Percentiles rank a stretch among this genome's conserved stretches.
phyloP scores from a whole-genome alignment of 2,797 vertebrate species.

The Leptoclinus maculatus region DNA sequence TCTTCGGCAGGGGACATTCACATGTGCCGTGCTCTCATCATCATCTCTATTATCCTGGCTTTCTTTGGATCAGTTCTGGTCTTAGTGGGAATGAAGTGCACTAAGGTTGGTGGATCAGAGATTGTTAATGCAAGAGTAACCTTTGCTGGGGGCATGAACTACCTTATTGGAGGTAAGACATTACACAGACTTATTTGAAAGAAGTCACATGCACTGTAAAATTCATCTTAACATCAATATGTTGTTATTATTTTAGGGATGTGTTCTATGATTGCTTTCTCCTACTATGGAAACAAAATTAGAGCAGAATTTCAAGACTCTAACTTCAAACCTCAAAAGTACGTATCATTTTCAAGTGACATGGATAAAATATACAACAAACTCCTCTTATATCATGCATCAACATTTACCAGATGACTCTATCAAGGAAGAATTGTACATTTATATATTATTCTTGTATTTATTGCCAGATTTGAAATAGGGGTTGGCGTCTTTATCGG shows the following conservation, averaged over 20 bases:
- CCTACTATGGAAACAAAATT: constrained; percentile 83
- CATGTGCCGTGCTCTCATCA: constrained; percentile 85
- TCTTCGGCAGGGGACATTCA: constrained; percentile 83
- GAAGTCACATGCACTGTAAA: neutral
- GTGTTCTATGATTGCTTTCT: constrained; percentile 81
- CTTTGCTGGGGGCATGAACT: constrained; percentile 85
- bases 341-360: constrained; percentile 30
- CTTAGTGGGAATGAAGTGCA: constrained; percentile 88
- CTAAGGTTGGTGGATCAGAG: constrained; percentile 86
- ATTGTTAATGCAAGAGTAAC: constrained; percentile 81
- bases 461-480: constrained; percentile 90
- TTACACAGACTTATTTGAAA: neutral
- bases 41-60: constrained; percentile 81
- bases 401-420: neutral
- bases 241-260: constrained; percentile 73
- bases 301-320: constrained; percentile 81
- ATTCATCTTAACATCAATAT: neutral
- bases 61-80: constrained; percentile 83
- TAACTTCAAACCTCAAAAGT: constrained; percentile 77
- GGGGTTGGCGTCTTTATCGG: constrained; percentile 94
- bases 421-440: neutral
- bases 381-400: neutral
- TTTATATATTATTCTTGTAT: constrained; percentile 1
- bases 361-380: neutral
- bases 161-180: constrained; percentile 80